These are phyloP conservation scores for Stratiomys singularior DNA, from an alignment of 2,888 invertebrate species.

Conservation along the genomic window DNA sequence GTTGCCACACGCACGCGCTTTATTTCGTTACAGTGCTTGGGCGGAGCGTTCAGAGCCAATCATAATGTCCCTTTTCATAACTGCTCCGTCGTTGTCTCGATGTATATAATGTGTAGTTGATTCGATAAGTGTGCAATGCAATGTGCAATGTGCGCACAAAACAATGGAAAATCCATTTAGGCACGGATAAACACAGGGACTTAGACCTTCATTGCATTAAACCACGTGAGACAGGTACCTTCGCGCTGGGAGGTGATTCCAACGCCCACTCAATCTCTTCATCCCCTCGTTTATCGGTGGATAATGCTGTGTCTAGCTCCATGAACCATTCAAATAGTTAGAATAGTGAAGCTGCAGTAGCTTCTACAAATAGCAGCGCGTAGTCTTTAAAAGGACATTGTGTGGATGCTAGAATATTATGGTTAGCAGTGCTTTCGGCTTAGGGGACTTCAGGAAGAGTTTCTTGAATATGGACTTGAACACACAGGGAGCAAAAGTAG, in stretches of 20 bases:
- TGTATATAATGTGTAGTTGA: conserved; percentile 51
- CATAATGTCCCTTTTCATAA: conserved; percentile 54
- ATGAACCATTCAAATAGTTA: not conserved
- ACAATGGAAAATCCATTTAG: conserved; percentile 55
- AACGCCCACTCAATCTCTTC: not conserved
- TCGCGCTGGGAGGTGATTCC: conserved; percentile 13
- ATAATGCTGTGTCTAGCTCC: not conserved
- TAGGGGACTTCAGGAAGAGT: not conserved
- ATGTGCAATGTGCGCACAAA: conserved; percentile 50
- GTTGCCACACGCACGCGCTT: conserved; percentile 62
- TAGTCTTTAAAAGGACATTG: conserved; percentile 19
- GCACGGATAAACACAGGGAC: conserved; percentile 42
- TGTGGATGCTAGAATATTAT: conserved; percentile 38
- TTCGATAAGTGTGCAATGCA: conserved; percentile 45
- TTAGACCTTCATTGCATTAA: conserved; percentile 46
- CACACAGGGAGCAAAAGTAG: not conserved
- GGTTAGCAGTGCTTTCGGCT: conserved; percentile 21
- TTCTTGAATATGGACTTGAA: not conserved
- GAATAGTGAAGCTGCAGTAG: not conserved
- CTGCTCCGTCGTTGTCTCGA: conserved; percentile 43
- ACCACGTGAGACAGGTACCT: conserved; percentile 40
- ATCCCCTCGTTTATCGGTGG: not conserved
- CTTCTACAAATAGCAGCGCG: not conserved
- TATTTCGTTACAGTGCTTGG: conserved; percentile 57
- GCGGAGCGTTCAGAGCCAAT: conserved; percentile 57